Base-by-base conservation (phyloP, 2,888 invertebrate species). In the Caenorhabditis doughertyi region DNA sequence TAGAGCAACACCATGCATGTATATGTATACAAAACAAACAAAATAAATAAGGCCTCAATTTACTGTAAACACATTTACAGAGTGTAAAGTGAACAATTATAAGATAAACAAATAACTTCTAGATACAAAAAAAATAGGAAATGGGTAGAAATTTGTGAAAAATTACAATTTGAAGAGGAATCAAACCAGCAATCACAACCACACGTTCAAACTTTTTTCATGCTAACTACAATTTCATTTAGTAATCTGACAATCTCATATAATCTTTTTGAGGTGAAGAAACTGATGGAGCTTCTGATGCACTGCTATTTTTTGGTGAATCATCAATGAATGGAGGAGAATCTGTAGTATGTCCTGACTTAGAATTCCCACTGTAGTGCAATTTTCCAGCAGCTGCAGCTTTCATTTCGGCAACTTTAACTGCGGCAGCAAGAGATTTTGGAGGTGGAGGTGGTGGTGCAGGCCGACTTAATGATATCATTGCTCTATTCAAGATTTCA, bases 241-340 rank as follows among this genome's bases (percentile, higher is more conserved):
- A 87, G 56, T 85, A 87, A 58, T 87, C 83, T 11, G 85, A 81
- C 74, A 81, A 85, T 11, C 81, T 49, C 32, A 86, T 47, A 44
- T 74, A 79, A 27, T 76, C 73, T 18, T 79, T 79, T 16, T 83
- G 83, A 49, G 79, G 77, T 0, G 79, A 65, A 1, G 56, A 29
- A 5, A 47, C 39, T 29, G 73, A 73, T 2, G 71, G 53, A 18
- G 73, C 79, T 16, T 83, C 83, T 7, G 82, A 82, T 7, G 77
- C 72, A 32, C 72, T 73, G 67, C 82, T 83, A 18, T 68, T 83
- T 42, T 87, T 87, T 0, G 89, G 87, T 3, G 85, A 85, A 16
- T 89, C 89, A 58, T 89, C 89, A 60, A 89, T 89, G 81, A 85
- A 89, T 0, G 89, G 89, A 13, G 89, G 89, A 7, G 88, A 87